These are phyloP conservation scores for Drosophila serrata DNA, from an alignment of 1,140 invertebrate species.

Conservation along the genomic window DNA sequence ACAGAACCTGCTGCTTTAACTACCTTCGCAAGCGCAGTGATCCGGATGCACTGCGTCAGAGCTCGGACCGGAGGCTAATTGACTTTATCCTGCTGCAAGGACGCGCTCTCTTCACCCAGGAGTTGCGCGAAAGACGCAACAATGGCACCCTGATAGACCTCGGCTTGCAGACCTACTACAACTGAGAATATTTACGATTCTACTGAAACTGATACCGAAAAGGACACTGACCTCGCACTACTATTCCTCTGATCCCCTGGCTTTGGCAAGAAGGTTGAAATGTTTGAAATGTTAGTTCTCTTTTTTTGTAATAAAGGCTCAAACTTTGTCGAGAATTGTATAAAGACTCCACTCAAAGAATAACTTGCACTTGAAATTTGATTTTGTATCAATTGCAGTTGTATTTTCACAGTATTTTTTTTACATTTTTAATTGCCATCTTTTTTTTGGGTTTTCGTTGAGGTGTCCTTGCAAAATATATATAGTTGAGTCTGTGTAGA, in stretches of 20 bases:
- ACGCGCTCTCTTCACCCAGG: slow-evolving; percentile 71
- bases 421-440: slow-evolving; percentile 62
- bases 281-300: slow-evolving; percentile 71
- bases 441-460: slow-evolving; percentile 64
- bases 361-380: slow-evolving; percentile 27
- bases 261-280: slow-evolving; percentile 24
- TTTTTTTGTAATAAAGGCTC: slow-evolving; percentile 61
- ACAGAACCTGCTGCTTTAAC: slow-evolving; percentile 81
- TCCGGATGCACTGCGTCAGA: slow-evolving; percentile 67
- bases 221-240: slow-evolving; percentile 20
- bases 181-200: slow-evolving; percentile 14
- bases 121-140: slow-evolving; percentile 57
- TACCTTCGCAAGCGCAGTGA: slow-evolving; percentile 80
- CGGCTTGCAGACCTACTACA: slow-evolving; percentile 70
- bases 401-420: slow-evolving; percentile 52
- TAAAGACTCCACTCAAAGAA: slow-evolving; percentile 1
- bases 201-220: slow-evolving; percentile 1
- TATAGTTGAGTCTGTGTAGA: slow-evolving; percentile 42
- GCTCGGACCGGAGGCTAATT: slow-evolving; percentile 76
- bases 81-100: slow-evolving; percentile 81
- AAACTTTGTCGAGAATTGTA: slow-evolving; percentile 45
- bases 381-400: slow-evolving; percentile 79
- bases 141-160: slow-evolving; percentile 70
- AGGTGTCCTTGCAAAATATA: slow-evolving; percentile 57
- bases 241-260: slow-evolving; percentile 13